These are phyloP conservation scores for Grallaria varia DNA, from an alignment of 2,113 vertebrate genomes.

Conservation along the genomic window DNA sequence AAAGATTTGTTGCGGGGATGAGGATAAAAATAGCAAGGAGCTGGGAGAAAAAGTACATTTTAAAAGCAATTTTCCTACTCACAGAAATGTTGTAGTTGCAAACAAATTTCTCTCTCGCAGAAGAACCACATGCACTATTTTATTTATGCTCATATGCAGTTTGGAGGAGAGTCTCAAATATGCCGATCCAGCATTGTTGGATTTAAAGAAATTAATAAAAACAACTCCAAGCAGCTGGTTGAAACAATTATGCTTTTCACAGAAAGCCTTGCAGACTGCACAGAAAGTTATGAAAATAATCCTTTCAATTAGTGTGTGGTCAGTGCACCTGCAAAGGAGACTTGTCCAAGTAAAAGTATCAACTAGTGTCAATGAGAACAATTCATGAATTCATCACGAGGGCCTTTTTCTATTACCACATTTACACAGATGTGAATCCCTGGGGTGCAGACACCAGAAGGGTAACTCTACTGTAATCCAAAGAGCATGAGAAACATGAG, in stretches of 20 bases:
- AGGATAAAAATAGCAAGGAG: conserved; percentile 60
- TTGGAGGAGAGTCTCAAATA: conserved; percentile 63
- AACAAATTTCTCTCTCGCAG: conserved; percentile 24
- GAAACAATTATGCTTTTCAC: conserved; percentile 80
- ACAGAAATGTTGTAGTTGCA: conserved; percentile 22
- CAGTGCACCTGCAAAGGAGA: conserved; percentile 82
- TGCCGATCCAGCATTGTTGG: conserved; percentile 70
- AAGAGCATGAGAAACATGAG: conserved; percentile 76
- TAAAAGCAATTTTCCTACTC: conserved; percentile 3
- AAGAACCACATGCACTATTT: not conserved
- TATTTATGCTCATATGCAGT: conserved; percentile 28
- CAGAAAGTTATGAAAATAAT: conserved; percentile 85
- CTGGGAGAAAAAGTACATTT: conserved; percentile 22
- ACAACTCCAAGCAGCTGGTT: conserved; percentile 78
- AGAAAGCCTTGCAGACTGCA: conserved; percentile 78
- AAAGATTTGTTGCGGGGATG: conserved; percentile 51
- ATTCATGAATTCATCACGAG: conserved; percentile 77
- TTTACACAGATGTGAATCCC: conserved; percentile 82
- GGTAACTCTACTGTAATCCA: conserved; percentile 71
- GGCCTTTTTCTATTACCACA: conserved; percentile 73
- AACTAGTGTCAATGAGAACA: conserved; percentile 76
- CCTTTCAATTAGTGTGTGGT: conserved; percentile 86
- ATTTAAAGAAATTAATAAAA: conserved; percentile 78
- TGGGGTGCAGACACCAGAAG: conserved; percentile 74
- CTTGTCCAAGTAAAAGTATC: conserved; percentile 77